phyloP scores from a whole-genome alignment of 2,113 vertebrate genomes.

The Campylorhamphus procurvoides region DNA sequence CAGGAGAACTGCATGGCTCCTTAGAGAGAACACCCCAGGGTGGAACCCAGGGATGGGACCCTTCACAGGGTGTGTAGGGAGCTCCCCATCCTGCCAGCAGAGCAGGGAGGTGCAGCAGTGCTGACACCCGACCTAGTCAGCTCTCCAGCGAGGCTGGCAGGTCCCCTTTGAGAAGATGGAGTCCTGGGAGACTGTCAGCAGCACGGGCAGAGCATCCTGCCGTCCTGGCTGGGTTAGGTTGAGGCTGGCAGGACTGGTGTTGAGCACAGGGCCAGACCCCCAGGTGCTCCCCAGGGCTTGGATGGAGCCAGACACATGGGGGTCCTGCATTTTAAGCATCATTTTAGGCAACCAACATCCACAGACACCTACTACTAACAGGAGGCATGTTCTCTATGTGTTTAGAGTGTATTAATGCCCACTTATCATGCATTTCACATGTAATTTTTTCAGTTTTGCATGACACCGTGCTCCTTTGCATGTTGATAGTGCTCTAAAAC shows the following conservation, averaged over 20 bases:
- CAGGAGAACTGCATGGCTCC: background rate
- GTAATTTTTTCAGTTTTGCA: constrained; percentile 67
- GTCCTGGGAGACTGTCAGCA: background rate
- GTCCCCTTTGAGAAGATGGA: background rate
- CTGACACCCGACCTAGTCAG: background rate
- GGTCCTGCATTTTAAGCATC: background rate
- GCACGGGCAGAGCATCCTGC: background rate
- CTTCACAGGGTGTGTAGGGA: background rate
- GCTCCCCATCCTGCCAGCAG: background rate
- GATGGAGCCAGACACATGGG: rapidly evolving
- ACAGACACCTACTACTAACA: constrained; percentile 61
- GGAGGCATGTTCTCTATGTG: constrained; percentile 63
- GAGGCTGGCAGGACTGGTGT: background rate
- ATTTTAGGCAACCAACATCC: background rate
- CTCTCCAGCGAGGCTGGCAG: background rate
- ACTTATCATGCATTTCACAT: constrained; percentile 30
- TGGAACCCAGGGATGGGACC: background rate
- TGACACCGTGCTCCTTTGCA: constrained; percentile 69
- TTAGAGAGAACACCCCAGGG: background rate
- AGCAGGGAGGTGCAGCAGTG: background rate
- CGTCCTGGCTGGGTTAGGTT: background rate
- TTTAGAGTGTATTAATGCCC: constrained; percentile 59
- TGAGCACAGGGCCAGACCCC: background rate
- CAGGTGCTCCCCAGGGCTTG: background rate
- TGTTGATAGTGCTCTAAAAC: constrained; percentile 67